Evolutionary conservation across 2,888 invertebrate genomes (phyloP).

Genomic region (Girardia tigrina): DNA sequence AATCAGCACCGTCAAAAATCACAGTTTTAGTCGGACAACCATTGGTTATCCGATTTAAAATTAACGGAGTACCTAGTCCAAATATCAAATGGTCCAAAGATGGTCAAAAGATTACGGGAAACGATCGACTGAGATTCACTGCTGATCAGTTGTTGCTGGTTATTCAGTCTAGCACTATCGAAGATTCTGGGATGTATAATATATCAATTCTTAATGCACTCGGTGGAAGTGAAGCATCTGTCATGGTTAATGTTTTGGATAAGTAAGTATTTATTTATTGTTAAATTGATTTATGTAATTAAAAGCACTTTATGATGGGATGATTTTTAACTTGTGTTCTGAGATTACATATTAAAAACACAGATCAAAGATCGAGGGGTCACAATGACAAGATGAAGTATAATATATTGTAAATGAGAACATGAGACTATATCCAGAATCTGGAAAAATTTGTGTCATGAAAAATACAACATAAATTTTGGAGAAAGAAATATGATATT

Average conservation of each 20-base stretch:
- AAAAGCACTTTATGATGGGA: no score
- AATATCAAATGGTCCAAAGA: conserved; percentile 9
- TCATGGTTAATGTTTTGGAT: neutral
- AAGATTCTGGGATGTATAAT: neutral
- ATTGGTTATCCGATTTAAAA: neutral
- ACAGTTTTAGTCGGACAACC: neutral
- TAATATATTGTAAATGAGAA: no score
- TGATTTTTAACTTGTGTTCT: no score
- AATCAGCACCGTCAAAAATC: neutral
- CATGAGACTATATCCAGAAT: no score
- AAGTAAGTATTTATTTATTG: conserved; percentile 3
- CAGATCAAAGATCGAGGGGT: no score
- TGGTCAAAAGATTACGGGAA: neutral
- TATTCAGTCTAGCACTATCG: neutral
- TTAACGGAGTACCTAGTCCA: neutral
- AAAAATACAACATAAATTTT: no score
- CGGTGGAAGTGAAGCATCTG: neutral
- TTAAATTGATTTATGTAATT: neutral
- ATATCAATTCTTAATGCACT: neutral
- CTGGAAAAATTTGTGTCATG: no score
- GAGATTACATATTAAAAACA: no score
- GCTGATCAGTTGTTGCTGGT: neutral
- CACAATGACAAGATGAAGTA: no score
- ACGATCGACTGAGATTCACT: neutral
- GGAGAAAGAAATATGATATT: no score